Percentiles rank a stretch among this genome's conserved stretches.
phyloP scores from a whole-genome alignment of 2,113 vertebrate genomes.

The Pristiophorus japonicus region DNA sequence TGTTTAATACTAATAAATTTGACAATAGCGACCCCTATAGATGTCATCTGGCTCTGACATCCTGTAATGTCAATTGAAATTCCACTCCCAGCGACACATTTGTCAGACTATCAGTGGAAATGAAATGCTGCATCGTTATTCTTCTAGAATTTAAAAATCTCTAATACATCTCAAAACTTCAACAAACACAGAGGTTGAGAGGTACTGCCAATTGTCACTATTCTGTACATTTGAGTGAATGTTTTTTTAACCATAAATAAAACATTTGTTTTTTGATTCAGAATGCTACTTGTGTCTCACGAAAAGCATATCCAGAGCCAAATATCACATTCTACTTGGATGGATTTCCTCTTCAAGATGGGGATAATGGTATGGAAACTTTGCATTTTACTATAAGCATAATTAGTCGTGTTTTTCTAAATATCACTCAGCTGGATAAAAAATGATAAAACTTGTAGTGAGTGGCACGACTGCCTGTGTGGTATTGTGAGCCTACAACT shows the following conservation, averaged over 20 bases:
- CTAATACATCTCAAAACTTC: neutral
- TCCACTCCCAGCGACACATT: neutral
- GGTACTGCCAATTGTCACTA: neutral
- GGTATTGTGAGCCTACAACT: neutral
- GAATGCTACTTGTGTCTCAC: constrained; percentile 14
- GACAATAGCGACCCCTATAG: neutral
- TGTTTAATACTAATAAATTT: neutral
- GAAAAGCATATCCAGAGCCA: constrained; percentile 15
- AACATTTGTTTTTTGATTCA: neutral
- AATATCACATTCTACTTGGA: constrained; percentile 14
- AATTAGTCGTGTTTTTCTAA: neutral
- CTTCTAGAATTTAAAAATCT: neutral
- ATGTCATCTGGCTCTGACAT: neutral
- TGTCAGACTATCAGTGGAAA: neutral
- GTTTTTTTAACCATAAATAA: neutral
- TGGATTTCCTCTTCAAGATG: constrained; percentile 20
- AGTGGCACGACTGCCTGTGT: neutral
- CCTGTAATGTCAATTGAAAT: neutral
- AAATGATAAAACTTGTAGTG: neutral
- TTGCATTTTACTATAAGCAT: neutral
- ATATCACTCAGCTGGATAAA: neutral
- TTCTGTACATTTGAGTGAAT: neutral
- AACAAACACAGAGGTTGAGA: neutral
- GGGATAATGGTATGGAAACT: constrained; percentile 19
- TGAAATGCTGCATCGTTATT: neutral